Conservation (phyloP, 2,888 invertebrate species). For the Phlogophora meticulosa region DNA sequence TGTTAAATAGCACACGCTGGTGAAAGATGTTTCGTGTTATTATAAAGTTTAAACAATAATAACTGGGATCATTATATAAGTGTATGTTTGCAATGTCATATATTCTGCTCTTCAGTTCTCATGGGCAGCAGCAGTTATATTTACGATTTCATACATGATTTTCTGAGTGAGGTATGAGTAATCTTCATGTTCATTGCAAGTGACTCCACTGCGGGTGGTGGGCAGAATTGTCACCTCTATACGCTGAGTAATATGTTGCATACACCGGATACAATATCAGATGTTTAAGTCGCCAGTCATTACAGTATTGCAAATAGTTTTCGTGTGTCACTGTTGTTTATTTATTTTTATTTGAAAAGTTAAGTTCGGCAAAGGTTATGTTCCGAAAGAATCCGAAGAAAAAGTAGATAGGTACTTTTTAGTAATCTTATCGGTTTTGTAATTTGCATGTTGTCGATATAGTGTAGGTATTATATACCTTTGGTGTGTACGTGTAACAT, state of each 20-base stretch:
- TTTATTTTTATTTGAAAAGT: conserved; percentile 9
- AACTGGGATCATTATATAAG: conserved; percentile 9
- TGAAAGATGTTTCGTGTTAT: conserved; percentile 32
- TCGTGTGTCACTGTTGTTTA: conserved; percentile 10
- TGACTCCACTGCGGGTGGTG: conserved; percentile 24
- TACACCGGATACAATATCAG: conserved; percentile 48
- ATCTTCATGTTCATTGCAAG: conserved; percentile 22
- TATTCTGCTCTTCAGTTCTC: background rate
- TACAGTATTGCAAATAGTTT: conserved; percentile 8
- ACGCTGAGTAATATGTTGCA: conserved; percentile 59
- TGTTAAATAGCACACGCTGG: conserved; percentile 27
- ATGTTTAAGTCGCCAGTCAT: conserved; percentile 49
- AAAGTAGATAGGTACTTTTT: too few relatives aligned
- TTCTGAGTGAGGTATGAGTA: conserved; percentile 39
- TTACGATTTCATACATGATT: background rate
- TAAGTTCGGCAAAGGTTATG: conserved; percentile 5
- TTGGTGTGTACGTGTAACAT: too few relatives aligned
- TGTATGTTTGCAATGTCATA: conserved; percentile 18
- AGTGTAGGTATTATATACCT: too few relatives aligned
- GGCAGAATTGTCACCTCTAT: conserved; percentile 49
- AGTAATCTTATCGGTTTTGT: too few relatives aligned
- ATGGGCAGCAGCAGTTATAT: conserved; percentile 10
- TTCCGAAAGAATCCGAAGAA: background rate
- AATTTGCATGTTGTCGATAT: too few relatives aligned
- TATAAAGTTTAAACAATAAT: conserved; percentile 31